Base-by-base conservation (phyloP, 2,888 invertebrate species). In the Cantharis nigra region DNA sequence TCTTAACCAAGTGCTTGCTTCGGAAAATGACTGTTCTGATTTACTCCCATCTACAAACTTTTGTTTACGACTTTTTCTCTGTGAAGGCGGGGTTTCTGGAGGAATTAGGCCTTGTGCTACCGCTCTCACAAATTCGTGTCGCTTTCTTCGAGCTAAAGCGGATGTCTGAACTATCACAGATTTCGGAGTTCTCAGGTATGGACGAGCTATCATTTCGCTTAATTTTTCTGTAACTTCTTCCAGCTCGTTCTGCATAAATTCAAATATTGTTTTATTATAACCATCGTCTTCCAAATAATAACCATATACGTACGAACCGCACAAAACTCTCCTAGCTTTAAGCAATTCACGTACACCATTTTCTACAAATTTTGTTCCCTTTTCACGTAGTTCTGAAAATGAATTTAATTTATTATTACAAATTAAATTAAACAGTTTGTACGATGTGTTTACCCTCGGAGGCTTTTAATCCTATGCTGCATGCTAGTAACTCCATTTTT, bases 231-330 rank as follows among this genome's bases (percentile, higher is more conserved):
- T 92, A 14, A 91, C 90, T 84, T 92, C 92, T 85, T 93, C 93
- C 67, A 93, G 85, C 86, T 93, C 93, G 81, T 92, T 92, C 92
- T 92, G 93, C 91, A 93, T 92, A 83, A 92, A 92, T 86, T 93
- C 93, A 86, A 93, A 93, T 77, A 93, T 92, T 64, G 91, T 90
- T 86, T 92, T 92, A 84, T 92, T 92, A 84, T 92, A 92, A 7
- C 92, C 92, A 83, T 91, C 90, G 81, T 92, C 92, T 84, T 92
- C 91, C 70, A 93, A 86, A 84, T 92, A 93, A 85, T 91, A 93
- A 10, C 92, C 93, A 85, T 92, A 93, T n/a, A 92, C 92, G 84
- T 93, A 93, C 5, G 92, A 92, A 65, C 92, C 93, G 85, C 92
- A 92, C 3, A 93, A 86, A 16, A 93, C 92, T 77, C 92, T 86